These are phyloP conservation scores for Megastigmus dorsalis DNA, from an alignment of 2,888 invertebrate genomes.

Conservation along the genomic window DNA sequence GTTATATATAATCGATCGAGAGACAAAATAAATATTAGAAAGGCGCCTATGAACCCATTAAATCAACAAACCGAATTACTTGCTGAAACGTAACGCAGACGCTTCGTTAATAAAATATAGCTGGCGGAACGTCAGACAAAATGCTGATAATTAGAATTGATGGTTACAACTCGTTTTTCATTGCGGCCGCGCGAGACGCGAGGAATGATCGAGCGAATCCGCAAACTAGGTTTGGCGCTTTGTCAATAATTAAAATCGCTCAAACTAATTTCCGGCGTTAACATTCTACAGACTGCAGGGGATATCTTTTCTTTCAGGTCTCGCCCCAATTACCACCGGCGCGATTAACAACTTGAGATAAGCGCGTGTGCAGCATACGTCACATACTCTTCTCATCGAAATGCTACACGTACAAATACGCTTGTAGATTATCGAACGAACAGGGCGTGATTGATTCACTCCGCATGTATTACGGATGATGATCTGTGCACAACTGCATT, in stretches of 20 bases:
- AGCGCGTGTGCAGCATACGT: neutral
- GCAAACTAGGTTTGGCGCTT: constrained; percentile 29
- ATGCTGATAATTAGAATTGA: neutral
- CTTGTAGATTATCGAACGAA: constrained; percentile 8
- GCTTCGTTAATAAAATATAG: too few species aligned
- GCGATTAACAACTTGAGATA: constrained; percentile 38
- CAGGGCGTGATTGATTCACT: constrained; percentile 19
- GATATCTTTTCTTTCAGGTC: constrained; percentile 31
- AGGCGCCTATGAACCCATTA: too few species aligned
- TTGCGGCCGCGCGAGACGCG: too few species aligned
- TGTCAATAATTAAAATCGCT: constrained; percentile 36
- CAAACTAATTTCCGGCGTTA: constrained; percentile 39
- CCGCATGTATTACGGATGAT: too few species aligned
- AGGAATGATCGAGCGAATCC: neutral
- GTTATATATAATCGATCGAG: too few species aligned
- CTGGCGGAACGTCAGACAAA: too few species aligned
- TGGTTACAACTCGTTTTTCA: neutral
- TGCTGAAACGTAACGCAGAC: too few species aligned
- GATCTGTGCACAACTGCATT: too few species aligned
- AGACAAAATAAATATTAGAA: too few species aligned
- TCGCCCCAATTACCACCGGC: constrained; percentile 33
- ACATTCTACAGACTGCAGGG: neutral
- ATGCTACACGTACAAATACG: neutral
- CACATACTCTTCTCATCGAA: neutral
- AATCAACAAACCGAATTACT: neutral